Conservation (phyloP, 2,797 vertebrate species). For the Cygnus olor region DNA sequence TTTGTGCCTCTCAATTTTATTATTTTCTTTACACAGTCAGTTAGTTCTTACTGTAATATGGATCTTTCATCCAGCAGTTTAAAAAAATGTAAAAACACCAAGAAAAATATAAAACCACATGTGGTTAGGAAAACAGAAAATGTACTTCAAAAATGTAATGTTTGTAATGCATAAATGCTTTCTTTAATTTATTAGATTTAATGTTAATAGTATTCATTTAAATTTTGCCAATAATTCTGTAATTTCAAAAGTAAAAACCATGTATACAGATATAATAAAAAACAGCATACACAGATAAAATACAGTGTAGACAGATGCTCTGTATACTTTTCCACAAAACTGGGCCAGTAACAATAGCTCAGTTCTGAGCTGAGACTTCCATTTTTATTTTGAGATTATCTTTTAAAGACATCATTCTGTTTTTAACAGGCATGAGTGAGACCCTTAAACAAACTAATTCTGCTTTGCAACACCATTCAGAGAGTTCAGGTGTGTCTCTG, state of each 20-base stretch:
- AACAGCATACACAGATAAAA: not conserved
- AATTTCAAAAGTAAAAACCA: not conserved
- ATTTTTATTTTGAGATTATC: not conserved
- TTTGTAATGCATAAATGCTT: not conserved
- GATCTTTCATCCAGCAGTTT: not conserved
- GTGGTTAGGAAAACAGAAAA: not conserved
- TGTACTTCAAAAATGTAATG: not conserved
- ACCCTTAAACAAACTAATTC: not conserved
- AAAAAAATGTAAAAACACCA: not conserved
- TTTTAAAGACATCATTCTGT: not conserved
- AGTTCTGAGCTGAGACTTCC: not conserved
- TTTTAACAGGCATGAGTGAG: not conserved
- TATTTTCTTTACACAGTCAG: not conserved
- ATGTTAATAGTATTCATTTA: not conserved
- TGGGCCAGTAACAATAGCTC: not conserved
- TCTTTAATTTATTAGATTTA: not conserved
- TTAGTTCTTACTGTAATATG: not conserved
- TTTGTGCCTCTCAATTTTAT: not conserved
- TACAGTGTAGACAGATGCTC: not conserved
- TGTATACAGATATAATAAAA: too few relatives aligned
- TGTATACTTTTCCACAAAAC: not conserved
- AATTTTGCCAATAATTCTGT: not conserved
- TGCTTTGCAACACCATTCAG: not conserved
- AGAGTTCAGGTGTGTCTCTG: not conserved
- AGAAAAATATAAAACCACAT: not conserved